Percentiles rank a stretch among this genome's conserved stretches.
These are phyloP conservation scores for Drosophila navojoa DNA, from an alignment of 1,140 invertebrate genomes.

Conservation along the genomic window DNA sequence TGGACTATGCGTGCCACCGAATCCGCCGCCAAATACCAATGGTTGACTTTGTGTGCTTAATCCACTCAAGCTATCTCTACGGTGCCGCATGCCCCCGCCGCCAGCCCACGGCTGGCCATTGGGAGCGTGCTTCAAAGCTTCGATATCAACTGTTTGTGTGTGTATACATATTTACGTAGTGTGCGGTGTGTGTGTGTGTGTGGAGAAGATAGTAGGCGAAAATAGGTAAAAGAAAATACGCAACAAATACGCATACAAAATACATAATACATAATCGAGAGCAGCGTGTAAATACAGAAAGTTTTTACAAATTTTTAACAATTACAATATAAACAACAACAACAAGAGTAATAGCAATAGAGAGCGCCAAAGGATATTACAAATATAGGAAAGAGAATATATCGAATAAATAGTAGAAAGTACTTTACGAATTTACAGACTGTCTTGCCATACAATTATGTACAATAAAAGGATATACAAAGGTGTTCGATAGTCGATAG, in stretches of 20 bases:
- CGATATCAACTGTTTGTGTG: conserved; percentile 79
- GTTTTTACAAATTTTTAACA: conserved; percentile 27
- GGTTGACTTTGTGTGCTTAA: conserved; percentile 84
- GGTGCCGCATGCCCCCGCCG: conserved; percentile 83
- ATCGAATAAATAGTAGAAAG: not conserved
- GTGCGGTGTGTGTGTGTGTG: conserved; percentile 38
- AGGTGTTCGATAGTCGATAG: not conserved
- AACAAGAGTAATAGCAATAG: conserved; percentile 11
- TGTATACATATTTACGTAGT: conserved; percentile 29
- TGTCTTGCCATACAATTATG: conserved; percentile 11
- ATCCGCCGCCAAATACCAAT: conserved; percentile 78
- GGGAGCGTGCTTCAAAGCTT: conserved; percentile 84
- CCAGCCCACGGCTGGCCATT: conserved; percentile 64
- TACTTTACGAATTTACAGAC: conserved; percentile 35
- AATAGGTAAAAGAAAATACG: conserved; percentile 38
- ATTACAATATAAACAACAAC: conserved; percentile 13
- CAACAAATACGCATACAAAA: conserved; percentile 53
- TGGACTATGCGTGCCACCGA: conserved; percentile 82
- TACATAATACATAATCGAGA: conserved; percentile 39
- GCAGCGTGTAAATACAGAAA: conserved; percentile 52
- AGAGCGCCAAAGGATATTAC: conserved; percentile 12
- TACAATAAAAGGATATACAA: not conserved
- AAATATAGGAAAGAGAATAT: conserved; percentile 6
- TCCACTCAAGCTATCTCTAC: conserved; percentile 84
- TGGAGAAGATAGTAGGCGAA: conserved; percentile 59